Evolutionary conservation across 2,888 invertebrate species (phyloP).

Genomic region (Yponomeuta evonymella): DNA sequence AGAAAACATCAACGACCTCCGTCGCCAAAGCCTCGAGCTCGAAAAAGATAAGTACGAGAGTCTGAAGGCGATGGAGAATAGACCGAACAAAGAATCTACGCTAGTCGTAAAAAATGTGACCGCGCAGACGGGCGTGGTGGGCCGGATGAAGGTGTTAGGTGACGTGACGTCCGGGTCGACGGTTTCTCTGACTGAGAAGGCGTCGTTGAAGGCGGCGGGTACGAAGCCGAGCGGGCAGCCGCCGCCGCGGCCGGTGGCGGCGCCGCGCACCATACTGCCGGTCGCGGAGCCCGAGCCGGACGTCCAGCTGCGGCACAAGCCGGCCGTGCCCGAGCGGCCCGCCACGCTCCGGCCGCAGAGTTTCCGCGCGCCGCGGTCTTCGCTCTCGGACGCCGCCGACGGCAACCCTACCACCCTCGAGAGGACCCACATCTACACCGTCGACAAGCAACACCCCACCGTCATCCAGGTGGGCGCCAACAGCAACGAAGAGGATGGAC

Average conservation of each 20-base stretch:
- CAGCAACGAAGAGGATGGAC: constrained; percentile 37
- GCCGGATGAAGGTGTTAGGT: constrained; percentile 58
- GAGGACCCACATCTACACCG: constrained; percentile 82
- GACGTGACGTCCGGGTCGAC: constrained; percentile 54
- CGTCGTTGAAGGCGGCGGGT: constrained; percentile 34
- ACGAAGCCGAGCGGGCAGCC: constrained; percentile 75
- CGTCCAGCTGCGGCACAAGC: constrained; percentile 80
- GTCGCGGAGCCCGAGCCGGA: constrained; percentile 37
- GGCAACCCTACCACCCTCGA: constrained; percentile 72
- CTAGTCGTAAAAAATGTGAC: constrained; percentile 55
- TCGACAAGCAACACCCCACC: constrained; percentile 85
- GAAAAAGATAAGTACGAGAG: constrained; percentile 66
- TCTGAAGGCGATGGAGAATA: constrained; percentile 32
- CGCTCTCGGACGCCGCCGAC: constrained; percentile 30
- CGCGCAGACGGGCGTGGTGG: constrained; percentile 62
- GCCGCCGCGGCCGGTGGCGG: constrained; percentile 62
- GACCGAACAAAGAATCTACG: constrained; percentile 37
- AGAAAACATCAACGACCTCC: constrained; percentile 57
- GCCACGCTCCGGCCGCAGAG: constrained; percentile 79
- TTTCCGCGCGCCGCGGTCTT: constrained; percentile 62
- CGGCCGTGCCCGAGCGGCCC: constrained; percentile 88
- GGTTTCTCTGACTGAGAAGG: constrained; percentile 37
- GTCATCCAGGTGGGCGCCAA: constrained; percentile 75
- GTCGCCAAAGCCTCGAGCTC: constrained; percentile 75
- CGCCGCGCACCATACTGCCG: constrained; percentile 60